A percentile compares a stretch with the other conserved stretches of the same genome.
Conservation (phyloP, 2,888 invertebrate genomes). For the Platycheirus rosarum region DNA sequence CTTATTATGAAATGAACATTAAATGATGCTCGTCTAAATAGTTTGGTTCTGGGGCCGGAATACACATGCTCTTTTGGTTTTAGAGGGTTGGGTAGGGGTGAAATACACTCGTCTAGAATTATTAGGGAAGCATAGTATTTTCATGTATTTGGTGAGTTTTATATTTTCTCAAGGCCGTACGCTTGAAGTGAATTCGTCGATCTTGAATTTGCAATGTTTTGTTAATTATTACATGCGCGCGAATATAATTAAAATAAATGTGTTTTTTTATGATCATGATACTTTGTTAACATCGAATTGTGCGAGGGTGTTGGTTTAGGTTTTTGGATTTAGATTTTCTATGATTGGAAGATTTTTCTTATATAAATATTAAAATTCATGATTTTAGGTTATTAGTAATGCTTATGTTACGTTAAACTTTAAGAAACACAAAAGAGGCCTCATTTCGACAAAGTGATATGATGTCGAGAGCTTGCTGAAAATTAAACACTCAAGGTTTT, state of each 20-base stretch:
- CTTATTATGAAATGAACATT: constrained; percentile 25
- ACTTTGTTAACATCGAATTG: background rate
- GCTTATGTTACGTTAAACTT: no score
- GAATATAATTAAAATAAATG: constrained; percentile 12
- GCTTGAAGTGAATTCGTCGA: constrained; percentile 46
- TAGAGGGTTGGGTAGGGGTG: background rate
- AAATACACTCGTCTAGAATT: constrained; percentile 1
- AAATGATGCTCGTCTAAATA: constrained; percentile 57
- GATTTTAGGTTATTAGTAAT: no score
- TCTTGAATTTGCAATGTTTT: constrained; percentile 52
- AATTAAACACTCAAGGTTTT: no score
- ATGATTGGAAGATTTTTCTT: no score
- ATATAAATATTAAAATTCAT: no score
- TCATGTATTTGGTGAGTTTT: constrained; percentile 20
- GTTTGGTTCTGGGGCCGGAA: constrained; percentile 26
- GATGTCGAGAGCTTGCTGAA: no score
- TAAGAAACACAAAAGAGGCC: no score
- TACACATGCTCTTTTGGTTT: constrained; percentile 6
- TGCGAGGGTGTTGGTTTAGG: no score
- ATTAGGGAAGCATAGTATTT: constrained; percentile 49
- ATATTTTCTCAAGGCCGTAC: constrained; percentile 42
- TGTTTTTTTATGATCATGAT: background rate
- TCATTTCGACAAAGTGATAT: no score
- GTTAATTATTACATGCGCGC: constrained; percentile 51
- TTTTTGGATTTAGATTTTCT: no score